Conservation (phyloP, 2,888 invertebrate genomes). For the Scrobipalpa costella region DNA sequence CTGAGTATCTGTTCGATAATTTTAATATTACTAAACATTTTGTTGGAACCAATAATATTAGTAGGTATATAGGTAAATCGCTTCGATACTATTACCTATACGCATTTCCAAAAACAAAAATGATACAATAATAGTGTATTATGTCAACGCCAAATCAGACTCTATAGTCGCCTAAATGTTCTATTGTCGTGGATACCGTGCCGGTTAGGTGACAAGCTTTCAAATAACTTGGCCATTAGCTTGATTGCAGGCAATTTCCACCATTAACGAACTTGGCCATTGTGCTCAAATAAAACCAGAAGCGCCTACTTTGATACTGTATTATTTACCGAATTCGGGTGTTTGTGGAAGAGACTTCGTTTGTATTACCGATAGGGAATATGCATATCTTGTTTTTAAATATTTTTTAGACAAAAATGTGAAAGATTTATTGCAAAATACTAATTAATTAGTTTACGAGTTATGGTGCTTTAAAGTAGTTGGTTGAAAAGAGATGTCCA, state of each 20-base stretch:
- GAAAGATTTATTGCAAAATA: no score
- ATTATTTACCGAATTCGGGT: not conserved
- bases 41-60: no score
- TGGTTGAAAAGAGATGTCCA: no score
- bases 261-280: slow-evolving; percentile 47
- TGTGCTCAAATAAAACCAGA: slow-evolving; percentile 43
- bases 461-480: no score
- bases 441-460: no score
- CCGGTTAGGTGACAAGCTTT: slow-evolving; percentile 36
- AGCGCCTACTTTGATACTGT: slow-evolving; percentile 33
- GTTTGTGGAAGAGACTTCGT: not conserved
- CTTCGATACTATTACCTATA: no score
- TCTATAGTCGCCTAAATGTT: slow-evolving; percentile 25
- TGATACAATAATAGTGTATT: not conserved
- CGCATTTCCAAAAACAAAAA: not conserved
- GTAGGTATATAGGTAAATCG: no score
- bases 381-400: no score
- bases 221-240: slow-evolving; percentile 49
- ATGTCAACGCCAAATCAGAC: slow-evolving; percentile 1
- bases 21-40: no score
- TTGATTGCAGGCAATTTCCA: slow-evolving; percentile 52
- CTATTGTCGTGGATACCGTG: slow-evolving; percentile 33
- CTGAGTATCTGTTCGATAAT: no score
- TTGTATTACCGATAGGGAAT: no score
- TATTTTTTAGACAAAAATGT: no score